phyloP scores from a whole-genome alignment of 2,797 vertebrate species.

The Enteromius anoplus region DNA sequence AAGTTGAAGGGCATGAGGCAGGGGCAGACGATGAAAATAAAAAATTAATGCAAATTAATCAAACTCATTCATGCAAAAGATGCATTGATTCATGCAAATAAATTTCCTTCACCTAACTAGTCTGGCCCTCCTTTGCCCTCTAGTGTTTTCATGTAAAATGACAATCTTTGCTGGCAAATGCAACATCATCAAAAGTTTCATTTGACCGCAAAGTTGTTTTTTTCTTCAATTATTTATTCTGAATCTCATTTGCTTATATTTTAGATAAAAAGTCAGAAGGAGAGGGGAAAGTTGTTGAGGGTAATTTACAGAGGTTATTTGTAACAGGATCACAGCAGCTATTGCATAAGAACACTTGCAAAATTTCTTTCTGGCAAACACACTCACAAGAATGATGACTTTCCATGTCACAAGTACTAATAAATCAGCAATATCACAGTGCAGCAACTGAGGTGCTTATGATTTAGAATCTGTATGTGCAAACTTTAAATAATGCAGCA shows the following conservation, averaged over 20 bases:
- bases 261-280: not conserved
- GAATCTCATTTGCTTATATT: not conserved
- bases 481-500: not conserved
- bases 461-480: not conserved
- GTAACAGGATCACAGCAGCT: slow-evolving; percentile 28
- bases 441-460: not conserved
- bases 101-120: not conserved
- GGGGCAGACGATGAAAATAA: not conserved
- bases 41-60: not conserved
- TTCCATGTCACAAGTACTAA: not conserved
- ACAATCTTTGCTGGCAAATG: not conserved
- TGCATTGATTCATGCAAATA: not conserved
- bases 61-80: not conserved
- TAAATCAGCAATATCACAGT: slow-evolving; percentile 12
- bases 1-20: not conserved
- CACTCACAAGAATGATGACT: not conserved
- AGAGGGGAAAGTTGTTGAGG: not conserved
- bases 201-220: not conserved
- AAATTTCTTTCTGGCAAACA: not conserved
- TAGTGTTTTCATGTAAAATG: not conserved
- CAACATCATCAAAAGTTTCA: not conserved
- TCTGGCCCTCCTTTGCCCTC: not conserved
- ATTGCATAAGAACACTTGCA: slow-evolving; percentile 9
- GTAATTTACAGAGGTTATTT: not conserved
- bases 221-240: not conserved